Evolutionary conservation across 1,140 invertebrate genomes (phyloP), one percentile per base, ranked within the genome.

Genomic region (Coptotermes formosanus): DNA sequence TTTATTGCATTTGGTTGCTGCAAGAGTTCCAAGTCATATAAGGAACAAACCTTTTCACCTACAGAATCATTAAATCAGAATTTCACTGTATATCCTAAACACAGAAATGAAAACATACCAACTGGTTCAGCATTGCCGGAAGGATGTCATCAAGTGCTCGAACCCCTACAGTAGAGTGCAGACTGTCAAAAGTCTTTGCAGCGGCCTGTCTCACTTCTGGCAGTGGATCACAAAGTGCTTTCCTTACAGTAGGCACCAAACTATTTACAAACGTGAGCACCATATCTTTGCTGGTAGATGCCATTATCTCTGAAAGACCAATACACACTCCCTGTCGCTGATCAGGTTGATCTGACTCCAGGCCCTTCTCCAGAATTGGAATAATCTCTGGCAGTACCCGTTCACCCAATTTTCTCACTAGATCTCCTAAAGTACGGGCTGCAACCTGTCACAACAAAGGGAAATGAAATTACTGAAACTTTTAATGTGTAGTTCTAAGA

Each of bases 261-360:
- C 96, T 98, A 90, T 99, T 97, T 3, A 98, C 97, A 91, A 98
- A 98, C 6, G 96, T 96, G 2, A 98, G 91, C 14, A 98, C 96
- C 95, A 99, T 98, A 88, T 99, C 98, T 89, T 95, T 95, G 85
- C 97, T 98, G 6, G 98, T 99, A 75, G 98, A 98, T 7, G 95
- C 95, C 95, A 99, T 99, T 88, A 99, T 99, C 93, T 99, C 99
- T 1, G 97, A 97, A 3, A 99, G 92, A 11, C 98, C 98, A 90
- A 99, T 99, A 91, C 98, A 99, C 21, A 99, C 99, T 88, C 98
- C 99, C 91, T 99, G 97, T 48, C 98, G 92, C 91, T 99, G 97
- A 92, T 99, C 98, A 16, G 97, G 91, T 83, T 96, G 94, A 83
- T 97, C 95, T 1, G 97, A 99, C 88, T 98, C 95, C 81, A 99